Evolutionary conservation across 2,888 invertebrate species (phyloP), one percentile per base, ranked within the genome.

Genomic region (Tenthredo amoena): DNA sequence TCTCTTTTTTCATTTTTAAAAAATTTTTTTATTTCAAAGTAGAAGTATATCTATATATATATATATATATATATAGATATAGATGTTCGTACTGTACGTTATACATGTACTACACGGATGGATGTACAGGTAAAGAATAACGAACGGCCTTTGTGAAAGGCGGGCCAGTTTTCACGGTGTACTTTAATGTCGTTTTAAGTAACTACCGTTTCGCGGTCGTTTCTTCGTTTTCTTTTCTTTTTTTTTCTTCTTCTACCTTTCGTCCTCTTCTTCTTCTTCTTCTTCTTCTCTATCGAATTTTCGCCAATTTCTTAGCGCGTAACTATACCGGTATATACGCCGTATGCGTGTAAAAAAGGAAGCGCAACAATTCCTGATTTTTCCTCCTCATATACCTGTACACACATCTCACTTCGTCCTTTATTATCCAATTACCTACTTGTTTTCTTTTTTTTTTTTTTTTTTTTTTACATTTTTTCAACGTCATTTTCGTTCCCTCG

Each of bases 131-230:
- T 21, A 65, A 10, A 31, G 15, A 31, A 65, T 15, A 68, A 40
- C 50, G 77, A 50, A 55, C 77, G 77, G 55, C 50, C 50, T 77
- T 77, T 77, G 77, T 77, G 55, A 77, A 77, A 77, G 77, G 77
- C n/a, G 55, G 18, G 34, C 55, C 18, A 55, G 47, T 77, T 77
- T 77, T 77, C 77, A 77, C 50, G 74, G 74, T 74, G 21, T 40
- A 74, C 31, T 21, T 74, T 43, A 43, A 74, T 74, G 26, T 26
- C 21, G 9, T 21, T 26, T 26, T 68, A 26, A 21, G 21, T 26
- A 40, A 74, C 26, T 74, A 40, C 43, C 74, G 74, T 74, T 74
- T 72, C 34, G 74, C 72, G 43, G 43, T 40, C 26, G 9, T 31
- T 37, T n/a, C 43, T n/a, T 31, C 37, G 18, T n/a, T 34, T 37